Percentiles rank a stretch among this genome's conserved stretches.
Conservation (phyloP, 2,113 vertebrate genomes). For the Equus quagga region DNA sequence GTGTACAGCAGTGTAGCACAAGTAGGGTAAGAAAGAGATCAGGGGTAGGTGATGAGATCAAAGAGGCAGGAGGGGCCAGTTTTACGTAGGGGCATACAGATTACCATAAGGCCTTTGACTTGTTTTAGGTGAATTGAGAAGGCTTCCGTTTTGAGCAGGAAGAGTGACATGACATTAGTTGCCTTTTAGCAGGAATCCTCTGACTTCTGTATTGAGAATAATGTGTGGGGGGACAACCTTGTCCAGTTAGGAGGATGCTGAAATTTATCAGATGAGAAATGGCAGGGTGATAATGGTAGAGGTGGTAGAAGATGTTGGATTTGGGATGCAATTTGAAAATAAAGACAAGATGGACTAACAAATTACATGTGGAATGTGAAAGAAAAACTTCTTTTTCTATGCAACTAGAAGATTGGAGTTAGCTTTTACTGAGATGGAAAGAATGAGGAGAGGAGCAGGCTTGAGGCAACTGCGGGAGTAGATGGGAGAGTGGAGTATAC, state of each 20-base stretch:
- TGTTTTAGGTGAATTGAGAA: not conserved
- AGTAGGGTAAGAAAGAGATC: not conserved
- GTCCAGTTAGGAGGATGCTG: not conserved
- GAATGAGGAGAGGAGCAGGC: not conserved
- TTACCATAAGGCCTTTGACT: not conserved
- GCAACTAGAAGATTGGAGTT: not conserved
- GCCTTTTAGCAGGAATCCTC: not conserved
- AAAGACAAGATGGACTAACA: not conserved
- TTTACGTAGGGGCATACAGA: too few relatives aligned
- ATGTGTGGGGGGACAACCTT: not conserved
- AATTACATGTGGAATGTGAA: not conserved
- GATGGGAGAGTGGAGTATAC: not conserved
- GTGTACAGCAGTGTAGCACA: not conserved
- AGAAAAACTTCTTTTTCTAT: not conserved
- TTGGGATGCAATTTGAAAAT: not conserved
- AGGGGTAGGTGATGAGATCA: not conserved
- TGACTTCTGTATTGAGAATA: not conserved
- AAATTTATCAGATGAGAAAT: not conserved
- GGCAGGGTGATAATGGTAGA: not conserved
- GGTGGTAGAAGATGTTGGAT: not conserved
- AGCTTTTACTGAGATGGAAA: not conserved
- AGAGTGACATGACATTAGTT: not conserved
- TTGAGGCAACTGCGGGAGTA: not conserved
- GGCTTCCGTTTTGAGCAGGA: not conserved
- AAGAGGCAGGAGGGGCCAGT: too few relatives aligned